phyloP scores from a whole-genome alignment of 2,113 vertebrate genomes.

The Galemys pyrenaicus region DNA sequence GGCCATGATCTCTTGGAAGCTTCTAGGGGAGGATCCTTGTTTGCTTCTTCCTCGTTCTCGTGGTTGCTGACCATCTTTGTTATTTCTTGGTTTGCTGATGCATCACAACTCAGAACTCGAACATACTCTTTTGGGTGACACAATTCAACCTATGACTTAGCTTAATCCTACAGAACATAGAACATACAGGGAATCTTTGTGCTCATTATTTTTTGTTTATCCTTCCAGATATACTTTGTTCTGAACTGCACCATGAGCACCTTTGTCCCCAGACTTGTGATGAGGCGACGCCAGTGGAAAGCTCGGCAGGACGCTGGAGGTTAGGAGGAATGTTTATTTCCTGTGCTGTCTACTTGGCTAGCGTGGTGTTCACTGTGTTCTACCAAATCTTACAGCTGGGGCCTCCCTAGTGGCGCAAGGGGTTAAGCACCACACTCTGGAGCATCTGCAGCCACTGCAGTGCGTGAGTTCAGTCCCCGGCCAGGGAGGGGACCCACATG shows the following conservation, averaged over 20 bases:
- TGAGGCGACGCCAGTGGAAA: neutral
- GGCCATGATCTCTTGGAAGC: neutral
- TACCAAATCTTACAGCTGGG: neutral
- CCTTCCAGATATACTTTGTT: neutral
- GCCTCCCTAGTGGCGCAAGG: no score
- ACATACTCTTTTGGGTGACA: neutral
- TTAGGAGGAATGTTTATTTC: neutral
- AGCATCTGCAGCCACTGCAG: no score
- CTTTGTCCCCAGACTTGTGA: neutral
- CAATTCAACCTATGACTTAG: neutral
- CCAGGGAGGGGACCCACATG: no score
- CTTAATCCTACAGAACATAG: neutral
- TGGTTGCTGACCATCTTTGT: neutral
- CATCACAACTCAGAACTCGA: neutral
- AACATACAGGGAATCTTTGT: neutral
- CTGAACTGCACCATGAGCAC: neutral
- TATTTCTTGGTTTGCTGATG: neutral
- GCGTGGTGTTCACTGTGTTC: neutral
- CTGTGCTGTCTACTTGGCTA: neutral
- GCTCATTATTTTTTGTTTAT: neutral
- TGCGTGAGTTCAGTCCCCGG: no score
- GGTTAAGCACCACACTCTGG: no score
- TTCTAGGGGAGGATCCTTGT: neutral
- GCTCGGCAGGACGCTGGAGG: neutral
- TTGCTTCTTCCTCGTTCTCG: neutral